These are phyloP conservation scores for Drosophila kambysellisi DNA, from an alignment of 2,888 invertebrate species.

Conservation along the genomic window DNA sequence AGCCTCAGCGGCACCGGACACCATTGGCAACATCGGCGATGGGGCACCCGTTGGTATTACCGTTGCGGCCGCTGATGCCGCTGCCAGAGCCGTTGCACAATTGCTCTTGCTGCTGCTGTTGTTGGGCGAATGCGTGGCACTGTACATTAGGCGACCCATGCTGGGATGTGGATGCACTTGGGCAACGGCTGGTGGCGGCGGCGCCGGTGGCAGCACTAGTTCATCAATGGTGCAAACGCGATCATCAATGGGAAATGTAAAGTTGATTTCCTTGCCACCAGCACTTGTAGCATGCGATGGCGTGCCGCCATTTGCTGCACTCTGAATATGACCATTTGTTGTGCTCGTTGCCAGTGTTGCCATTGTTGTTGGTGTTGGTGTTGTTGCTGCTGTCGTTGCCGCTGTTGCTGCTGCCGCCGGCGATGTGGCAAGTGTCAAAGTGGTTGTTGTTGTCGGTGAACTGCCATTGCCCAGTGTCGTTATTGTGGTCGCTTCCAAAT, in stretches of 20 bases:
- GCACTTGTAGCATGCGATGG: constrained; percentile 21
- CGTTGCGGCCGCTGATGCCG: constrained; percentile 59
- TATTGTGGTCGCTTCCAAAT: constrained; percentile 75
- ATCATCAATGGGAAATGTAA: constrained; percentile 87
- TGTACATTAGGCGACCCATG: constrained; percentile 68
- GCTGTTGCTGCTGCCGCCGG: constrained; percentile 45
- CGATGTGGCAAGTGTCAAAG: constrained; percentile 62
- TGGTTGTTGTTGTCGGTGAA: constrained; percentile 72
- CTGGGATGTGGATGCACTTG: constrained; percentile 62
- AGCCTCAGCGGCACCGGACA: constrained; percentile 68
- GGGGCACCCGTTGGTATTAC: constrained; percentile 82
- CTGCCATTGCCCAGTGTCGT: constrained; percentile 71
- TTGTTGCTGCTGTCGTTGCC: constrained; percentile 14
- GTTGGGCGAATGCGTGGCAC: constrained; percentile 57
- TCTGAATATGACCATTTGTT: constrained; percentile 55
- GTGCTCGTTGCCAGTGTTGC: constrained; percentile 19
- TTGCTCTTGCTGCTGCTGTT: constrained; percentile 19
- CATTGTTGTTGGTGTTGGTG: constrained; percentile 16
- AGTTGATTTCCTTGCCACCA: constrained; percentile 86
- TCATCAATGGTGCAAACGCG: constrained; percentile 85
- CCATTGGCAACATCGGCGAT: constrained; percentile 53
- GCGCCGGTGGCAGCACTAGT: constrained; percentile 82
- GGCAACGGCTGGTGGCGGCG: constrained; percentile 71
- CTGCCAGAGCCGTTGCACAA: constrained; percentile 61
- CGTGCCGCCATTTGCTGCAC: constrained; percentile 60